These are phyloP conservation scores for Tachystola acroxantha DNA, from an alignment of 2,888 invertebrate genomes.

Conservation along the genomic window DNA sequence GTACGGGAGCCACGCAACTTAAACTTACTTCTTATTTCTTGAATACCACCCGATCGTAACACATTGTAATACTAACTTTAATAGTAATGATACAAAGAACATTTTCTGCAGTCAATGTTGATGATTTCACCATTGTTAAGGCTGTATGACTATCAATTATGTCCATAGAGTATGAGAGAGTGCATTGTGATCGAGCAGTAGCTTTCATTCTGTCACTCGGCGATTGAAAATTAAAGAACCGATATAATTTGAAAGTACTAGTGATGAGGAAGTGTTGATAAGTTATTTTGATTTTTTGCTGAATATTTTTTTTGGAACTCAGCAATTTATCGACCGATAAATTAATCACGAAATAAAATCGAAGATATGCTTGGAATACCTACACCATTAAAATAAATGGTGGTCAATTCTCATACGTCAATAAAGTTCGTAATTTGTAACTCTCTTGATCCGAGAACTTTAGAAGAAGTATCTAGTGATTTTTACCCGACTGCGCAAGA, in stretches of 20 bases:
- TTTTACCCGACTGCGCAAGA: no score
- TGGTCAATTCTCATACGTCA: no score
- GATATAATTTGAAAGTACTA: slow-evolving; percentile 66
- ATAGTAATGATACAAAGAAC: slow-evolving; percentile 23
- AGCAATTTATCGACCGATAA: no score
- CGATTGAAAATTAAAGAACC: slow-evolving; percentile 77
- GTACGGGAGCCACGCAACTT: slow-evolving; percentile 76
- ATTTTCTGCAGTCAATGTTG: slow-evolving; percentile 22
- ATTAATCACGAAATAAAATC: no score
- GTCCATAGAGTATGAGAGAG: slow-evolving; percentile 65
- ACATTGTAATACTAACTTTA: slow-evolving; percentile 29
- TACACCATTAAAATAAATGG: no score
- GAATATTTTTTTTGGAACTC: no score
- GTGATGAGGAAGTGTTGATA: slow-evolving; percentile 36
- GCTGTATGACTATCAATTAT: slow-evolving; percentile 77
- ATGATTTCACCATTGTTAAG: slow-evolving; percentile 72
- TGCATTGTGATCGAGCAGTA: slow-evolving; percentile 73
- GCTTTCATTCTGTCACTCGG: slow-evolving; percentile 64
- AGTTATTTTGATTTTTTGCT: no score
- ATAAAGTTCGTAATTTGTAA: no score
- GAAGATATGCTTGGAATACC: no score
- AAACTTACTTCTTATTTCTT: slow-evolving; percentile 62
- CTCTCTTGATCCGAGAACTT: no score
- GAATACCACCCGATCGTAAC: slow-evolving; percentile 34
- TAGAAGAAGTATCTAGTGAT: no score